These are phyloP conservation scores for Apis mellifera DNA, from an alignment of 1,140 invertebrate species.

Conservation along the genomic window Amel_HAv3.1 CM009938.2:5505501-5506000, in stretches of 20 bases:
- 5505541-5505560: slow-evolving; percentile 36
- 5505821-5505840: slow-evolving; percentile 32
- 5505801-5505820: neutral
- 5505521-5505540: too few relatives aligned
- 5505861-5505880: neutral
- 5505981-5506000: too few relatives aligned
- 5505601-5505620: neutral
- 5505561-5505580: slow-evolving; percentile 38
- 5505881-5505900: neutral
- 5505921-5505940: neutral
- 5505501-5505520: neutral
- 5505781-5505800: slow-evolving; percentile 23
- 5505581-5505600: neutral
- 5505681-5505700: slow-evolving; percentile 19
- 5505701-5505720: neutral
- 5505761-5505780: slow-evolving; percentile 9
- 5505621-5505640: neutral
- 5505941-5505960: neutral
- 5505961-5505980: neutral
- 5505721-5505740: neutral
- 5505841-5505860: slow-evolving; percentile 9
- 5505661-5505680: slow-evolving; percentile 47
- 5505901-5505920: too few relatives aligned
- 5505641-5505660: slow-evolving; percentile 21
- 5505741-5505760: slow-evolving; percentile 16